These are phyloP conservation scores for Mimumesa dahlbomi DNA, from an alignment of 2,888 invertebrate species.

Conservation along the genomic window DNA sequence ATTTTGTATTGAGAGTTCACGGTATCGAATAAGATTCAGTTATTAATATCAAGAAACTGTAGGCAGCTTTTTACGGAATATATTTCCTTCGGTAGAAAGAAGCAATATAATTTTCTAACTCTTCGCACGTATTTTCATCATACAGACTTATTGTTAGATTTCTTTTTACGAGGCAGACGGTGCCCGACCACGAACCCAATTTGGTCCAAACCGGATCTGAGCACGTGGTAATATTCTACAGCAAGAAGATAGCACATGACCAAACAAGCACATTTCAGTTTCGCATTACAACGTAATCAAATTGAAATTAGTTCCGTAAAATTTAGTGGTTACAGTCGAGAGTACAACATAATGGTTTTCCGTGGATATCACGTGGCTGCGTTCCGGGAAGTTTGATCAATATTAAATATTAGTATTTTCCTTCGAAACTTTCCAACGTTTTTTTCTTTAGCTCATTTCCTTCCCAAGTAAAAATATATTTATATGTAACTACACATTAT, in stretches of 20 bases:
- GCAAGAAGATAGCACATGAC: conserved; percentile 30
- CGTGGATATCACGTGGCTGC: neutral
- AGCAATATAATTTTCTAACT: neutral
- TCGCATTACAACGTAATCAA: conserved; percentile 6
- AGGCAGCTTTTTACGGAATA: no score
- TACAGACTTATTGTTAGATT: neutral
- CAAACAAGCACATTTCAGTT: conserved; percentile 34
- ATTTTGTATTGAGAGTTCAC: no score
- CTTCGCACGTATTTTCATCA: neutral
- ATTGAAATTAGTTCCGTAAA: conserved; percentile 2
- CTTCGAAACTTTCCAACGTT: no score
- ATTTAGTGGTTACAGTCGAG: neutral
- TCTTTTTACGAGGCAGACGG: conserved; percentile 38
- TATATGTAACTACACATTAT: neutral
- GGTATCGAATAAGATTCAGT: no score
- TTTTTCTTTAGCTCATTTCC: no score
- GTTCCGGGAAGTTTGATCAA: conserved; percentile 10
- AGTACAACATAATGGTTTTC: neutral
- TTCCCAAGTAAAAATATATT: no score
- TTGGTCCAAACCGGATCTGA: conserved; percentile 52
- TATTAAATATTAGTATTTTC: neutral
- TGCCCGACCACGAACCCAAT: conserved; percentile 47
- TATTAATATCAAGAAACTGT: no score
- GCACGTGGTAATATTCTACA: conserved; percentile 47
- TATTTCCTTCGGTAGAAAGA: no score